Evolutionary conservation across 1,140 invertebrate genomes (phyloP).

Genomic region (Leptinotarsa texana): DNA sequence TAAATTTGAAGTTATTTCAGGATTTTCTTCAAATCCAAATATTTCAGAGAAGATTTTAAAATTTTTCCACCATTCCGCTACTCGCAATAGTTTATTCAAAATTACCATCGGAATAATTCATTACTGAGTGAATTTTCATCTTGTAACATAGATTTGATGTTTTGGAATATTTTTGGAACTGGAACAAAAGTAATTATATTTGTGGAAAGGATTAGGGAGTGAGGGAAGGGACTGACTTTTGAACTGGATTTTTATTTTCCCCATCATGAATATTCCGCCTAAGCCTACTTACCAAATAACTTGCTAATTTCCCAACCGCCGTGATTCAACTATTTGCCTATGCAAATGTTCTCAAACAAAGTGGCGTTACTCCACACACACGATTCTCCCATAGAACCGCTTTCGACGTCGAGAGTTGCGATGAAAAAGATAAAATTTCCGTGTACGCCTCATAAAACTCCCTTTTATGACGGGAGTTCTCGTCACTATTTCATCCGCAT

Average conservation of each 20-base stretch:
- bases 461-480: conserved; percentile 23
- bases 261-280: not conserved
- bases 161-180: too few relatives aligned
- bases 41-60: too few relatives aligned
- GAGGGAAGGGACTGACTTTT: too few relatives aligned
- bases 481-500: conserved; percentile 30
- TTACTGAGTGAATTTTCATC: too few relatives aligned
- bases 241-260: not conserved
- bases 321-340: conserved; percentile 1
- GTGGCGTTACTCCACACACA: not conserved
- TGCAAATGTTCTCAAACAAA: conserved; percentile 8
- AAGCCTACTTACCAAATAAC: not conserved
- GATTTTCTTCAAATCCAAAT: too few relatives aligned
- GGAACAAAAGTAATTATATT: too few relatives aligned
- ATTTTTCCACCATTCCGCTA: too few relatives aligned
- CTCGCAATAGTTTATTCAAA: too few relatives aligned
- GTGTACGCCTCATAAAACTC: conserved; percentile 25
- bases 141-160: too few relatives aligned
- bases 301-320: not conserved
- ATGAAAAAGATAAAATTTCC: conserved; percentile 14
- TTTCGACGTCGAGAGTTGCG: not conserved
- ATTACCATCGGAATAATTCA: too few relatives aligned
- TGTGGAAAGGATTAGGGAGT: too few relatives aligned
- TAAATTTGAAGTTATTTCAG: too few relatives aligned
- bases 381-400: not conserved